These are phyloP conservation scores for Thalassarche chlororhynchos DNA, from an alignment of 2,113 vertebrate species.

Conservation along the genomic window DNA sequence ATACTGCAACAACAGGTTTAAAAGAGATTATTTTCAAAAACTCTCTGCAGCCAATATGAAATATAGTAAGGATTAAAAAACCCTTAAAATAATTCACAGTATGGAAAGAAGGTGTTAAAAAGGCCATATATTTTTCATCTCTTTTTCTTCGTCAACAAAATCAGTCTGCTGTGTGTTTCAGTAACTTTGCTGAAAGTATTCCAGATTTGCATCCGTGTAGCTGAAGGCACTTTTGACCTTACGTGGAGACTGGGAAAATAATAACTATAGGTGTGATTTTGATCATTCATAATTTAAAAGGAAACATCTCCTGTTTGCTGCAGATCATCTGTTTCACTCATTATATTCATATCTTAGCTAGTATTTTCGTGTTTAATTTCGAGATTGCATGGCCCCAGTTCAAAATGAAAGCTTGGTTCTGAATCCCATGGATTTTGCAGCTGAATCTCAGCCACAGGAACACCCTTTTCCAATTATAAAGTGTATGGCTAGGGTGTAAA, in stretches of 20 bases:
- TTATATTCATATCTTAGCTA: constrained; percentile 66
- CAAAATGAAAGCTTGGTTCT: constrained; percentile 64
- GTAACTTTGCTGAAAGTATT: constrained; percentile 3
- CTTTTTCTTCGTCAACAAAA: constrained; percentile 39
- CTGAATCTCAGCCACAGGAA: constrained; percentile 68
- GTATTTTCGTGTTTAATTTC: constrained; percentile 69
- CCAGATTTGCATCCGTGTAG: constrained; percentile 8
- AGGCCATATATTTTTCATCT: background rate
- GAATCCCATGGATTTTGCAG: constrained; percentile 62
- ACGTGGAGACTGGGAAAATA: constrained; percentile 59
- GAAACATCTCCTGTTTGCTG: constrained; percentile 65
- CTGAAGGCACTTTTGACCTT: constrained; percentile 31
- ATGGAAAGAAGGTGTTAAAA: constrained; percentile 22
- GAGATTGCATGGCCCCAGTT: constrained; percentile 63
- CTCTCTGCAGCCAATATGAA: background rate
- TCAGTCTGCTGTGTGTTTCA: background rate
- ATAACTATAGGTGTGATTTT: constrained; percentile 66
- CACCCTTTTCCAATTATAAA: constrained; percentile 60
- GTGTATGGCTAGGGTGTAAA: constrained; percentile 47
- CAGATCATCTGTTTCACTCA: constrained; percentile 73
- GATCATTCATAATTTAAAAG: constrained; percentile 72
- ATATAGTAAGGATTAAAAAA: background rate
- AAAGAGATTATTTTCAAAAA: constrained; percentile 17
- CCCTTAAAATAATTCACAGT: background rate
- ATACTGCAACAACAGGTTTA: background rate